A percentile compares a stretch with the other conserved stretches of the same genome.
Evolutionary conservation across 2,888 invertebrate species (phyloP).

Genomic region (Onthophagus sagittarius): DNA sequence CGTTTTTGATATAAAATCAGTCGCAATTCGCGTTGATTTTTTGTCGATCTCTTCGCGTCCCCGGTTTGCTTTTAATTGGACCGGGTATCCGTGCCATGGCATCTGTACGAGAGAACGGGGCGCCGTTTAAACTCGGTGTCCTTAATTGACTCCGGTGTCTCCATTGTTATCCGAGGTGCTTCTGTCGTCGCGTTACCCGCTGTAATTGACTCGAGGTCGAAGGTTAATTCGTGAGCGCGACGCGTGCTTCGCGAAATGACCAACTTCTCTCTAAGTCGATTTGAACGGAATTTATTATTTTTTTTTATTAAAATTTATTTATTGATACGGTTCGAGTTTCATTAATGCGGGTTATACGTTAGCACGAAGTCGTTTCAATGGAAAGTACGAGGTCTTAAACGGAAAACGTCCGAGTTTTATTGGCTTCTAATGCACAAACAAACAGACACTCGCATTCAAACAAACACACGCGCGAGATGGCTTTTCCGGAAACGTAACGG

Average conservation of each 20-base stretch:
- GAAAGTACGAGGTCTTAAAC: not conserved
- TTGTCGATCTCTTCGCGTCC: not conserved
- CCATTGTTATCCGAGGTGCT: slow-evolving; percentile 11
- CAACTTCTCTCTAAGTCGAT: not conserved
- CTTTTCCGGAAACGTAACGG: not conserved
- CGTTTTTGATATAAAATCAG: not conserved
- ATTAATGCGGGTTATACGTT: not conserved
- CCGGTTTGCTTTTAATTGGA: slow-evolving; percentile 10
- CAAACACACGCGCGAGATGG: not conserved
- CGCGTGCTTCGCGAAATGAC: not conserved
- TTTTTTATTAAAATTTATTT: too few species aligned
- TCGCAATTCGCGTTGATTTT: not conserved
- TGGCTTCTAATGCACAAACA: not conserved
- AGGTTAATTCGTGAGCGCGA: slow-evolving; percentile 26
- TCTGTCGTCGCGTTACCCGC: slow-evolving; percentile 1
- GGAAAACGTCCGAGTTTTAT: not conserved
- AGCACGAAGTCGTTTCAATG: not conserved
- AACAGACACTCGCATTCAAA: not conserved
- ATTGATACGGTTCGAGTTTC: not conserved
- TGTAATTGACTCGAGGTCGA: slow-evolving; percentile 20
- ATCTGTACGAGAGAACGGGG: not conserved
- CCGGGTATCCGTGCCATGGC: slow-evolving; percentile 1
- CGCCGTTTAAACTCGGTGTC: slow-evolving; percentile 24
- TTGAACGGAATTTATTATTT: too few species aligned
- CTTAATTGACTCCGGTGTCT: slow-evolving; percentile 14